Evolutionary conservation across 2,888 invertebrate species (phyloP).

Genomic region (Oscheius sp.): DNA sequence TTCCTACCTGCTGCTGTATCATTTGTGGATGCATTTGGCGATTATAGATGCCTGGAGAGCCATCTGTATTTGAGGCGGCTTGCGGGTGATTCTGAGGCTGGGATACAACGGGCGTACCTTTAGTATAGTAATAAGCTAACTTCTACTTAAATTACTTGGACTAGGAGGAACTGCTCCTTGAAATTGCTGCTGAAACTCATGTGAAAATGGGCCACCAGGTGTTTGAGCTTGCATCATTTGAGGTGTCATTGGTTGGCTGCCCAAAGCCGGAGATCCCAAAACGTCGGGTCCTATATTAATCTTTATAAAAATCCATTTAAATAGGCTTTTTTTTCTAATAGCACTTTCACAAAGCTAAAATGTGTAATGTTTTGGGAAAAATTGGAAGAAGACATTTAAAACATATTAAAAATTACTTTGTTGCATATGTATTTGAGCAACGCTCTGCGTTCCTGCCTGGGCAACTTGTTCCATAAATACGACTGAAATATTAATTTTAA

Average conservation of each 20-base stretch:
- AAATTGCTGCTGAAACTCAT: constrained; percentile 17
- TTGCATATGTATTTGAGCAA: constrained; percentile 23
- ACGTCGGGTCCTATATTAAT: constrained; percentile 8
- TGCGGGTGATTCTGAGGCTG: constrained; percentile 12
- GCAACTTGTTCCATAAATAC: background rate
- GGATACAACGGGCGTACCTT: constrained; percentile 2
- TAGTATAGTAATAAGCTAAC: background rate
- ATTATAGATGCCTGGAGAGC: constrained; percentile 9
- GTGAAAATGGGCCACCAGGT: constrained; percentile 12
- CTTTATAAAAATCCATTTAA: background rate
- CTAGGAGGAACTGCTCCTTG: constrained; percentile 7
- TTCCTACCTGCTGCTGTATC: constrained; percentile 22
- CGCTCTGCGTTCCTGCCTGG: background rate
- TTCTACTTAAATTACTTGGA: constrained; percentile 5
- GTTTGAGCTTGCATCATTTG: constrained; percentile 32
- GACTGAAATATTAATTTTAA: no score
- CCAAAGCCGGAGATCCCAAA: constrained; percentile 34
- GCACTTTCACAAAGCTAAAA: no score
- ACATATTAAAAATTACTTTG: background rate
- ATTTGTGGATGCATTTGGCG: constrained; percentile 2
- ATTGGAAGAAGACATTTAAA: background rate
- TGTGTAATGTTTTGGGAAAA: no score
- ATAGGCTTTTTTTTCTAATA: no score
- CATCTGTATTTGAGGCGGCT: background rate
- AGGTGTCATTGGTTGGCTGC: constrained; percentile 42